Conservation (phyloP, 2,888 invertebrate genomes). For the Chrysolina americana region DNA sequence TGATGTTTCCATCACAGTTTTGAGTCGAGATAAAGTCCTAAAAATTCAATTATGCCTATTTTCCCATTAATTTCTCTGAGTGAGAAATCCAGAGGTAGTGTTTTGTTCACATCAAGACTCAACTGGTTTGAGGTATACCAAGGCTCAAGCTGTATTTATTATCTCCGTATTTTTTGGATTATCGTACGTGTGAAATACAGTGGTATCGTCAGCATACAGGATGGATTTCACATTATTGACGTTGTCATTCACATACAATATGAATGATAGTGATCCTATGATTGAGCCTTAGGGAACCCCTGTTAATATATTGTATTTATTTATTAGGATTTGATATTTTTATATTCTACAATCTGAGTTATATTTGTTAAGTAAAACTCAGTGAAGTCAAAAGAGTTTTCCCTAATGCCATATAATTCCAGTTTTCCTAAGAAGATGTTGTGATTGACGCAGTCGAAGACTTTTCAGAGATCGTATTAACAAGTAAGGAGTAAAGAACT, state of each 20-base stretch:
- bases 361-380: background rate
- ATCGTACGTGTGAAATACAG: background rate
- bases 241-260: background rate
- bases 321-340: background rate
- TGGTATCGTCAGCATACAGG: background rate
- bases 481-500: too few relatives aligned
- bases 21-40: background rate
- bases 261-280: background rate
- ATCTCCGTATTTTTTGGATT: background rate
- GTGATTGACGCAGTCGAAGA: background rate
- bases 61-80: too few relatives aligned
- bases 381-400: background rate
- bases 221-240: background rate
- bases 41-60: background rate
- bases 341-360: background rate
- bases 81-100: too few relatives aligned
- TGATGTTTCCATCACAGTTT: background rate
- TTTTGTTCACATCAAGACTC: background rate
- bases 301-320: background rate
- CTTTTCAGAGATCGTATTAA: background rate
- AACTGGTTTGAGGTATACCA: background rate
- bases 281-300: background rate
- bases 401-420: too few relatives aligned
- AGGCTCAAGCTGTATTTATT: background rate
- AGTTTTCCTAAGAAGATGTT: background rate